Percentiles rank a stretch among this genome's conserved stretches.
Conservation (phyloP, 2,113 vertebrate genomes). For the Edolisoma coerulescens region DNA sequence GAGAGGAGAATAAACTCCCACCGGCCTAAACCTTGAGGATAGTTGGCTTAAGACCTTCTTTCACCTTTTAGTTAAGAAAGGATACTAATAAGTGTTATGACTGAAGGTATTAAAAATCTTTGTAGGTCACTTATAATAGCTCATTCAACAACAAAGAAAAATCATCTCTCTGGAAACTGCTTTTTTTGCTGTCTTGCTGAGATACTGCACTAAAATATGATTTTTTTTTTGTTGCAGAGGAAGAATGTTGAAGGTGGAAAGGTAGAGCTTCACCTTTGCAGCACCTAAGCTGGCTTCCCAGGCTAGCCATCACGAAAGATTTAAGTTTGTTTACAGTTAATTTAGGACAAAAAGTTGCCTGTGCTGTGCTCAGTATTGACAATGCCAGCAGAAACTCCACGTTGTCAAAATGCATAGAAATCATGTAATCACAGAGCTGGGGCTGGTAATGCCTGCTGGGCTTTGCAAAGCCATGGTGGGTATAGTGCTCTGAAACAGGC, state of each 20-base stretch:
- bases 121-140: background rate
- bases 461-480: background rate
- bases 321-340: background rate
- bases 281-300: background rate
- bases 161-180: background rate
- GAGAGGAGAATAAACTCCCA: background rate
- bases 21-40: background rate
- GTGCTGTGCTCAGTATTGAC: background rate
- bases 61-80: background rate
- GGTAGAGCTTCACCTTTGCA: background rate
- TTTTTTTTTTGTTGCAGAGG: background rate
- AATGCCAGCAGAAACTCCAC: background rate
- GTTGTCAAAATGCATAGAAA: background rate
- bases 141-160: background rate
- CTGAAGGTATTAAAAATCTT: background rate
- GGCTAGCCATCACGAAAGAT: background rate
- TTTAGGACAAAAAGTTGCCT: background rate
- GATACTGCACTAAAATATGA: background rate
- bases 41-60: background rate
- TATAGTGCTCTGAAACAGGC: background rate
- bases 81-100: background rate
- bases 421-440: background rate
- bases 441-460: background rate
- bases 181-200: background rate
- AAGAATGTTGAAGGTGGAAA: background rate